Evolutionary conservation across 1,140 invertebrate species (phyloP).

Genomic region (Heliconius hewitsoni): DNA sequence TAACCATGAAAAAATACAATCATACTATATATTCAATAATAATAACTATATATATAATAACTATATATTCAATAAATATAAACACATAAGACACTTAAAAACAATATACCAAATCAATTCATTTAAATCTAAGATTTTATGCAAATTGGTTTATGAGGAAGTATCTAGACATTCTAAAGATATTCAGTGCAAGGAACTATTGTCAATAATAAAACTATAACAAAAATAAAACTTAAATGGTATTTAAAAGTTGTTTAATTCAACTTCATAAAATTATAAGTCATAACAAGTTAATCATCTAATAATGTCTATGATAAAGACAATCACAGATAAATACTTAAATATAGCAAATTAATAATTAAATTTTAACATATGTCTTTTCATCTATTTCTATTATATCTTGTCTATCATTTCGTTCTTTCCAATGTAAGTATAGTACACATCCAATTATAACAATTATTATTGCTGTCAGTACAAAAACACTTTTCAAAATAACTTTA

Average conservation of each 20-base stretch:
- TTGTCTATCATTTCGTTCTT: constrained; percentile 95
- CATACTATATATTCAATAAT: too few species aligned
- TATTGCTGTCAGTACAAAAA: constrained; percentile 92
- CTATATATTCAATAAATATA: too few species aligned
- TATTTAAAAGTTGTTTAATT: constrained; percentile 7
- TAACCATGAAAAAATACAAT: constrained; percentile 23
- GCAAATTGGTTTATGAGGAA: not conserved
- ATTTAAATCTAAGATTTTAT: not conserved
- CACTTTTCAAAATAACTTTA: constrained; percentile 95
- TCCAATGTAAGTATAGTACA: constrained; percentile 94
- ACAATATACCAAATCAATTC: not conserved
- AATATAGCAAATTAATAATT: constrained; percentile 19
- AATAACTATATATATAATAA: too few species aligned
- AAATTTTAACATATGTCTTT: constrained; percentile 73
- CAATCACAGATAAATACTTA: not conserved
- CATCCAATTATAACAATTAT: constrained; percentile 93
- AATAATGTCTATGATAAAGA: not conserved
- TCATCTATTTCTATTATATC: constrained; percentile 86
- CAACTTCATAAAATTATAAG: constrained; percentile 12
- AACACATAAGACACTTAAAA: too few species aligned
- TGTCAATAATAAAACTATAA: not conserved
- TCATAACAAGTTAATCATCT: not conserved
- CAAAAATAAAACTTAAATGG: not conserved
- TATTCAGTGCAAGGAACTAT: not conserved
- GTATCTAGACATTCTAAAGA: not conserved